Base-by-base conservation (phyloP, 1,140 invertebrate species). In the Drosophila melanogaster region DNA sequence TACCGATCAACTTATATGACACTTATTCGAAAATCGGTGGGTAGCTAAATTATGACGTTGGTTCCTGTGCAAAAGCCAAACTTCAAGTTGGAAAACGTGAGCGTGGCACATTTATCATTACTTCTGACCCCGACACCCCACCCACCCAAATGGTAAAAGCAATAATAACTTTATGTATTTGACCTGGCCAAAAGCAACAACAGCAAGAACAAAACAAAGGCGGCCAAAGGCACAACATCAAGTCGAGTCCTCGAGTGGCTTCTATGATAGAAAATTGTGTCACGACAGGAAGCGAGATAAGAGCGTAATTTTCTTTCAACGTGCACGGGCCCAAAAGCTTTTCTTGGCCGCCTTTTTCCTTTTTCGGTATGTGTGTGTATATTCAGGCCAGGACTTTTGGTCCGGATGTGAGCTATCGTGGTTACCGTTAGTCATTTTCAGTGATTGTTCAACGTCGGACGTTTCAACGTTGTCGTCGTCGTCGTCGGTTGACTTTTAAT, bases 281-380 rank as follows among this genome's bases (percentile, higher is more conserved):
- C 90, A 91, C 90, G 90, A 91, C 90, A 91, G 90, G 90, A 91
- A 91, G 81, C 84, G 59, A 91, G 90, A 91, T 91, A 91, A 91
- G 90, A 90, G 77, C 86, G 87, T 90, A 91, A 90, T 90, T 90
- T 89, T 89, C 84, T 89, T 89, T 89, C 84, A 87, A 87, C 84
- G 84, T 81, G 47, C 74, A 60, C 67, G 53, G 71, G 71, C 46
- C 76, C 66, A 46, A 80, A 85, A 80, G 81, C 81, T 77, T 79
- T 84, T 67, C 79, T 35, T 47, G 43, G 24, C 26, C 15, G 47
- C 33, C 44, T 37, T 50, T 49, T 58, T 35, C 24, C 26, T 49
- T 58, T 47, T 30, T 10, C 5, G 33, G 44, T 58, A 57, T 26
- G 24, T 17, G 33, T 40, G 35, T 11, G n/a, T 50, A 30, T 67